phyloP scores from a whole-genome alignment of 2,797 vertebrate species.

The Apogon talboti region DNA sequence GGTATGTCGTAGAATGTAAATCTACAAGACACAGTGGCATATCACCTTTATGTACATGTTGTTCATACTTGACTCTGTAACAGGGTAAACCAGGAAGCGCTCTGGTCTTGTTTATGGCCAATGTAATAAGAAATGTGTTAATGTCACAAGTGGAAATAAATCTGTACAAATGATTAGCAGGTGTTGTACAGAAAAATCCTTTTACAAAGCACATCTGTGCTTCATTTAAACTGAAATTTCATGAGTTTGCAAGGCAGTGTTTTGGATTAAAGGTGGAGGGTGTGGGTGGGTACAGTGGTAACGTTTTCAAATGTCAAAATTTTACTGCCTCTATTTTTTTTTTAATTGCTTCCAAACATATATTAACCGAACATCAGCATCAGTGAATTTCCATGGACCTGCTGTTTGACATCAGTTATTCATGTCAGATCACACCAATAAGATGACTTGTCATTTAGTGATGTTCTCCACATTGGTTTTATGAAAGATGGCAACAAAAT shows the following conservation, averaged over 20 bases:
- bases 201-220: conserved; percentile 54
- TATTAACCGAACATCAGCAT: too few species aligned
- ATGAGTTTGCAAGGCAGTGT: conserved; percentile 40
- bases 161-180: conserved; percentile 45
- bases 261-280: conserved; percentile 53
- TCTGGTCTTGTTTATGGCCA: conserved; percentile 12
- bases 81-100: not conserved
- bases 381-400: too few species aligned
- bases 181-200: conserved; percentile 17
- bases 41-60: conserved; percentile 13
- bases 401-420: too few species aligned
- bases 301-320: conserved; percentile 11
- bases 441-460: too few species aligned
- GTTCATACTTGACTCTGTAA: not conserved
- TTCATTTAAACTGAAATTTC: conserved; percentile 40
- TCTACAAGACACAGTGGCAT: conserved; percentile 25
- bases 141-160: conserved; percentile 38
- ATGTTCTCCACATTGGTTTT: too few species aligned
- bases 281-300: not conserved
- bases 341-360: not conserved
- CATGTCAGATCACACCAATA: too few species aligned
- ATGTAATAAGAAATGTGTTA: conserved; percentile 25
- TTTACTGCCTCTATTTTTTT: conserved; percentile 24
- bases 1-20: conserved; percentile 20
- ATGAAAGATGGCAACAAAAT: too few species aligned